These are phyloP conservation scores for Poecile montanus DNA, from an alignment of 2,797 vertebrate genomes.

Conservation along the genomic window DNA sequence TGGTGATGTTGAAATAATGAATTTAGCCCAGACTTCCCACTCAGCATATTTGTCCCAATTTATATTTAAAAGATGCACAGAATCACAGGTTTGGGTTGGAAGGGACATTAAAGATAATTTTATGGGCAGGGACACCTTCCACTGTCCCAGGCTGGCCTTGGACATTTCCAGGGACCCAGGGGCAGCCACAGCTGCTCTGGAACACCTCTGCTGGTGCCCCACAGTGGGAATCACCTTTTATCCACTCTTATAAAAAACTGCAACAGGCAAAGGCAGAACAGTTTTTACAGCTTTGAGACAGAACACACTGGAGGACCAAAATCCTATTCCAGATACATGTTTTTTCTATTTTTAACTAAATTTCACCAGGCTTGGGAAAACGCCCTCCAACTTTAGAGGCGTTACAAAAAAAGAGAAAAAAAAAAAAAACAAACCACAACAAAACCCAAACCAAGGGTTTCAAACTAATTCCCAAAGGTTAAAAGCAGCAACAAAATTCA, in stretches of 20 bases:
- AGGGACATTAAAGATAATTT: neutral
- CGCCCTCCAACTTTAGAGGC: rapidly evolving
- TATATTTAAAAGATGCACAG: neutral
- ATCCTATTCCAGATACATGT: neutral
- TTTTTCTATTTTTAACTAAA: neutral
- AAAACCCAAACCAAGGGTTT: neutral
- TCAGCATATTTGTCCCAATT: neutral
- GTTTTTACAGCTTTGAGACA: neutral
- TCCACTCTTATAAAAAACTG: neutral
- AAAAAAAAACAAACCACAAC: too few relatives aligned
- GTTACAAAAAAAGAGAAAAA: neutral
- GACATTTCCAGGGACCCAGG: neutral
- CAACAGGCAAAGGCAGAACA: neutral
- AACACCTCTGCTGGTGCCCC: rapidly evolving
- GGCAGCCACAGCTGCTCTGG: neutral
- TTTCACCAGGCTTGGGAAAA: neutral
- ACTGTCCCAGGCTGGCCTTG: neutral
- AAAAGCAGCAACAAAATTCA: neutral
- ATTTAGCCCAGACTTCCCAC: neutral
- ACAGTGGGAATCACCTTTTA: neutral
- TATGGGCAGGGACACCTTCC: neutral
- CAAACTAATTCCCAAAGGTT: neutral
- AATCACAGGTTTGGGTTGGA: neutral
- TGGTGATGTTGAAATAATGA: neutral
- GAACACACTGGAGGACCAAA: neutral